Conservation (phyloP, 2,113 vertebrate genomes). For the Lynx canadensis region DNA sequence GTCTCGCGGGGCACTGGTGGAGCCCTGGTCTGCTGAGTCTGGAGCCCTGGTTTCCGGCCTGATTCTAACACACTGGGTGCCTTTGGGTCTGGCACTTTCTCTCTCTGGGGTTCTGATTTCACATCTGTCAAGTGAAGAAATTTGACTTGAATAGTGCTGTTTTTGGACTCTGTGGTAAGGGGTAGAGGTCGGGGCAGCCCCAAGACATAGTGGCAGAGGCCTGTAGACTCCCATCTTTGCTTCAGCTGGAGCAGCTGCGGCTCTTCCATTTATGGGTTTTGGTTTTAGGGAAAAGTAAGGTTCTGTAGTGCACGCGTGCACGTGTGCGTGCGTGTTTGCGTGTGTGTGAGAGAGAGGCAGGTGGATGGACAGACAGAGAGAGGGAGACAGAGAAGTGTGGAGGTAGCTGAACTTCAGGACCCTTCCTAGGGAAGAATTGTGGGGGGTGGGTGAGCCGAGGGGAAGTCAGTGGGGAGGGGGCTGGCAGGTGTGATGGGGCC, state of each 20-base stretch:
- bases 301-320: not conserved
- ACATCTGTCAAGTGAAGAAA: not conserved
- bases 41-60: not conserved
- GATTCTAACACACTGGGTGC: not conserved
- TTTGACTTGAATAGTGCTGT: not conserved
- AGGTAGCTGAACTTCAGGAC: not conserved
- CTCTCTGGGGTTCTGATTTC: not conserved
- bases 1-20: rapidly evolving
- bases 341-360: not conserved
- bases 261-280: not conserved
- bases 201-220: not conserved
- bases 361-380: too few species aligned
- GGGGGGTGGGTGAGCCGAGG: not conserved
- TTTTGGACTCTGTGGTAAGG: not conserved
- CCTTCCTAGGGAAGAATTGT: not conserved
- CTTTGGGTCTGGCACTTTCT: not conserved
- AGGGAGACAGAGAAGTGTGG: not conserved
- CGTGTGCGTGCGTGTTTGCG: not conserved
- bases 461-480: not conserved
- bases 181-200: not conserved
- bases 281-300: not conserved
- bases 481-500: not conserved
- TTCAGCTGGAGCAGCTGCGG: not conserved
- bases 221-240: not conserved
- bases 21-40: not conserved